Evolutionary conservation across 2,113 vertebrate species (phyloP).

Genomic region (Sapayoa aenigma): DNA sequence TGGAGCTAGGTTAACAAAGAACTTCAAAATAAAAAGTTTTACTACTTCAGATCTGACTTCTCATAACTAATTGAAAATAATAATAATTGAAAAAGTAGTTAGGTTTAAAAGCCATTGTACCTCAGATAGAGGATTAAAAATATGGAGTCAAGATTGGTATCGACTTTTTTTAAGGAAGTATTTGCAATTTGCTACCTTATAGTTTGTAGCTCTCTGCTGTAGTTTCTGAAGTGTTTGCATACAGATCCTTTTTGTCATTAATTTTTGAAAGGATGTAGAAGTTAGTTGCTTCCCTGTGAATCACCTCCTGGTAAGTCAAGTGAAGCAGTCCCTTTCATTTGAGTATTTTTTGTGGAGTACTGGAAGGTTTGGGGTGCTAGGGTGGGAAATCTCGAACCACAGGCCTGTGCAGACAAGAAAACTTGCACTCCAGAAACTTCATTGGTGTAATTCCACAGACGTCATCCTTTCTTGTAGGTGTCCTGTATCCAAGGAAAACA

Average conservation of each 20-base stretch:
- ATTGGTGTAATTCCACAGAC: not conserved
- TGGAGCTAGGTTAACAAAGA: not conserved
- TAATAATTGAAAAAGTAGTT: not conserved
- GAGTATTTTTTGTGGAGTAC: not conserved
- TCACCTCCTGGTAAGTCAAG: not conserved
- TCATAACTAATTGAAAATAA: not conserved
- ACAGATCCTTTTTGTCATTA: not conserved
- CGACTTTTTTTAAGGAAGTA: not conserved
- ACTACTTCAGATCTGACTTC: not conserved
- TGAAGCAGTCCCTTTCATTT: accelerated
- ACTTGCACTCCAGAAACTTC: not conserved
- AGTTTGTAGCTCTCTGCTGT: not conserved
- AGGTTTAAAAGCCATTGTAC: not conserved
- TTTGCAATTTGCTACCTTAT: not conserved
- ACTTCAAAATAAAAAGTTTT: not conserved
- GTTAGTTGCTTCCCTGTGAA: not conserved
- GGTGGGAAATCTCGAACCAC: accelerated
- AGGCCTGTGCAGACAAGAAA: not conserved
- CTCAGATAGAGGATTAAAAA: not conserved
- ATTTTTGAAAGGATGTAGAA: not conserved
- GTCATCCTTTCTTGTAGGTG: not conserved
- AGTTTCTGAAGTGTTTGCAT: not conserved
- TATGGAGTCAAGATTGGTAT: not conserved
- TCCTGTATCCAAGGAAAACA: constrained; percentile 8
- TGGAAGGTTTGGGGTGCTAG: not conserved